A percentile compares a stretch with the other conserved stretches of the same genome.
These are phyloP conservation scores for Lepidocolaptes lacrymiger DNA, from an alignment of 2,797 vertebrate species.

Conservation along the genomic window DNA sequence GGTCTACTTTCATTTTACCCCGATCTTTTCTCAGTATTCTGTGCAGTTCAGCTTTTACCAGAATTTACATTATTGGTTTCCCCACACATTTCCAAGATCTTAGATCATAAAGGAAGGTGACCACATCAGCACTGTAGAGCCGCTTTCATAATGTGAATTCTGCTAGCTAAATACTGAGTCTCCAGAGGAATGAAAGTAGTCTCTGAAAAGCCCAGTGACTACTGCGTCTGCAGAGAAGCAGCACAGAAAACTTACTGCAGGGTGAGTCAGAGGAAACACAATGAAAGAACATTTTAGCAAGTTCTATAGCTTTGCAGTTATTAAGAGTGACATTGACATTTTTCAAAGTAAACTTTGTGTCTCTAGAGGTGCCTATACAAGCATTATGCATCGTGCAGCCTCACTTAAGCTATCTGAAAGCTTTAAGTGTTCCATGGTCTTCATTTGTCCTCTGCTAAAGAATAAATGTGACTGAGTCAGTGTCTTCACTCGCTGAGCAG, in stretches of 20 bases:
- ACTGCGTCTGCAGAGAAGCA: neutral
- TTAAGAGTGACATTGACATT: neutral
- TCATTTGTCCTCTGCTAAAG: neutral
- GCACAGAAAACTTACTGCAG: neutral
- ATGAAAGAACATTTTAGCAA: neutral
- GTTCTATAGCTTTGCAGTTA: neutral
- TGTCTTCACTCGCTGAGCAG: neutral
- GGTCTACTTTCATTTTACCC: neutral
- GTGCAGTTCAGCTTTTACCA: neutral
- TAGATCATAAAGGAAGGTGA: neutral
- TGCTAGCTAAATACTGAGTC: neutral
- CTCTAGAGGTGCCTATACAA: neutral
- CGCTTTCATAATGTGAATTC: neutral
- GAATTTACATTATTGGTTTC: neutral
- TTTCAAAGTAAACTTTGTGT: neutral
- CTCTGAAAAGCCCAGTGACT: neutral
- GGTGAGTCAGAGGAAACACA: slow-evolving; percentile 16
- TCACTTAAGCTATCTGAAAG: neutral
- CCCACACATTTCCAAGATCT: neutral
- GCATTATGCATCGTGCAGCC: neutral
- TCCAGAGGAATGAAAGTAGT: neutral
- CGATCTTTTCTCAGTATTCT: neutral
- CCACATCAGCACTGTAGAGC: neutral
- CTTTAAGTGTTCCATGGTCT: neutral
- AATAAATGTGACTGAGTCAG: neutral